Percentiles rank a stretch among this genome's conserved stretches.
These are phyloP conservation scores for Tenthredo scrophulariae DNA, from an alignment of 2,888 invertebrate species.

Conservation along the genomic window DNA sequence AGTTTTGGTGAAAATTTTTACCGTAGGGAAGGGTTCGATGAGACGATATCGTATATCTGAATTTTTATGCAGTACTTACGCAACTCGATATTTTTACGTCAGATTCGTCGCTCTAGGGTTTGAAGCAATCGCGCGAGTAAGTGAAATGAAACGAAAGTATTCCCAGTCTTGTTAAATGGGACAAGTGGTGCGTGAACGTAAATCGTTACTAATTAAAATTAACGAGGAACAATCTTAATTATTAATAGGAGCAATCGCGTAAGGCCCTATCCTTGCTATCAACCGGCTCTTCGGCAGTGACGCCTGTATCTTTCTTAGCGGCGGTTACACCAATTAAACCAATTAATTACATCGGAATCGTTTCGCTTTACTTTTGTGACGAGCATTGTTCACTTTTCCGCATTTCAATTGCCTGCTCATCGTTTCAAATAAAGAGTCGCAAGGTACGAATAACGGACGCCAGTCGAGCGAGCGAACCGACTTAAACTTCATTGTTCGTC, in stretches of 20 bases:
- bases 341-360: slow-evolving; percentile 51
- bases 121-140: neutral
- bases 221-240: slow-evolving; percentile 55
- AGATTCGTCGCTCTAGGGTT: slow-evolving; percentile 18
- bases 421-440: slow-evolving; percentile 46
- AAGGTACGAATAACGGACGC: slow-evolving; percentile 44
- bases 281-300: slow-evolving; percentile 44
- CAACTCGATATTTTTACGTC: neutral
- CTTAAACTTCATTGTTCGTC: slow-evolving; percentile 51
- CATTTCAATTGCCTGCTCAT: slow-evolving; percentile 46
- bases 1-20: slow-evolving; percentile 24
- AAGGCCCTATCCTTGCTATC: slow-evolving; percentile 9
- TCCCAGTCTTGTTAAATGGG: slow-evolving; percentile 51
- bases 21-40: slow-evolving; percentile 16
- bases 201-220: slow-evolving; percentile 56
- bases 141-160: slow-evolving; percentile 49
- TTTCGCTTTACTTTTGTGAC: slow-evolving; percentile 40
- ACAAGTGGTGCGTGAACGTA: slow-evolving; percentile 53
- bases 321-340: slow-evolving; percentile 50
- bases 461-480: slow-evolving; percentile 42
- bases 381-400: slow-evolving; percentile 55
- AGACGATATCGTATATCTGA: slow-evolving; percentile 26
- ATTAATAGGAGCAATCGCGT: slow-evolving; percentile 55
- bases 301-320: slow-evolving; percentile 45
- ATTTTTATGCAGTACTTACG: neutral